Conservation (phyloP, 2,113 vertebrate genomes). For the Stegastes partitus region DNA sequence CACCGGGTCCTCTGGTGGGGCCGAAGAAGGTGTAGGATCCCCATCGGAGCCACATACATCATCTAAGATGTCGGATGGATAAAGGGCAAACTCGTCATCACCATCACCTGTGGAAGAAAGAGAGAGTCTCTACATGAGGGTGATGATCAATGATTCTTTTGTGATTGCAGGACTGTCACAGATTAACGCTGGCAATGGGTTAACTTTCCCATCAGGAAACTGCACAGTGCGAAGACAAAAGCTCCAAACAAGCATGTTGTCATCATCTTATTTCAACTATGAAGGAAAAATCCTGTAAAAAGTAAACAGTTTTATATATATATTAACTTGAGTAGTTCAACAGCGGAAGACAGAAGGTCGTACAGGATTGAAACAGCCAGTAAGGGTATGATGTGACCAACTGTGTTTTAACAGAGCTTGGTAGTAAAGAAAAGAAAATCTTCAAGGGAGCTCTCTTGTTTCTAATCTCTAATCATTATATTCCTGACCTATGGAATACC, state of each 20-base stretch:
- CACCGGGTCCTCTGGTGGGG: slow-evolving; percentile 85
- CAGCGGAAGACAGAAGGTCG: slow-evolving; percentile 38
- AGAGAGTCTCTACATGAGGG: slow-evolving; percentile 52
- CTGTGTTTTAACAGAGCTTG: slow-evolving; percentile 12
- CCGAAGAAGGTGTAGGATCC: slow-evolving; percentile 76
- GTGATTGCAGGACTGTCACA: not conserved
- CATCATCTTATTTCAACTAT: not conserved
- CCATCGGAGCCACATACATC: slow-evolving; percentile 86
- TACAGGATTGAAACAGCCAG: slow-evolving; percentile 49
- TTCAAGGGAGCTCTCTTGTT: not conserved
- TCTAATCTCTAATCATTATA: not conserved
- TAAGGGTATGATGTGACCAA: slow-evolving; percentile 14
- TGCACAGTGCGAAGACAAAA: not conserved
- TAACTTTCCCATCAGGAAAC: not conserved
- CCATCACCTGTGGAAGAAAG: slow-evolving; percentile 86
- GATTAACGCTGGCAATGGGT: no score
- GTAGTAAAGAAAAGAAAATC: slow-evolving; percentile 5
- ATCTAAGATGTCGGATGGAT: slow-evolving; percentile 87
- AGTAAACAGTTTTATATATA: no score
- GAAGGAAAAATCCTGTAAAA: slow-evolving; percentile 1
- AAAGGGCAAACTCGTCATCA: slow-evolving; percentile 88
- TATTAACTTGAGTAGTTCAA: slow-evolving; percentile 30
- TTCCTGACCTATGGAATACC: not conserved
- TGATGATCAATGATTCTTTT: not conserved
- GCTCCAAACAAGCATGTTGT: not conserved